Conservation (phyloP, 2,888 invertebrate genomes). For the Xylophagus ater region DNA sequence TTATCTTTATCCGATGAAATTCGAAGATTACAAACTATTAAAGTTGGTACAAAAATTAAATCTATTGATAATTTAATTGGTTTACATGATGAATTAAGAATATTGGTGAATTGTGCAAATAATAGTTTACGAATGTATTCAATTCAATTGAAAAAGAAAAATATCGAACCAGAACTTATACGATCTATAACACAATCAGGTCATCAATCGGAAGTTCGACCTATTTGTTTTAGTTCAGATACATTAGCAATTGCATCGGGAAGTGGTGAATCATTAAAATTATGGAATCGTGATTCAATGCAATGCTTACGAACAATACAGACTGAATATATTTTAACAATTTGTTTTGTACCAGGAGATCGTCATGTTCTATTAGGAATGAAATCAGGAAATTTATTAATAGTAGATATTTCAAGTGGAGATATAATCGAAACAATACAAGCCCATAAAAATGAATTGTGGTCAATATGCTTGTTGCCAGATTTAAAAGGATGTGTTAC, state of each 20-base stretch:
- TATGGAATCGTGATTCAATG: conserved; percentile 74
- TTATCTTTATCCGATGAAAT: conserved; percentile 63
- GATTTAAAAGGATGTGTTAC: conserved; percentile 75
- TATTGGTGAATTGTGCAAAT: conserved; percentile 54
- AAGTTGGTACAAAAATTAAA: conserved; percentile 57
- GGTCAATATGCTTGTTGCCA: conserved; percentile 66
- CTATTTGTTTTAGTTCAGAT: conserved; percentile 83
- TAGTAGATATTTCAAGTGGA: conserved; percentile 76
- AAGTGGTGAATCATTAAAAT: conserved; percentile 76
- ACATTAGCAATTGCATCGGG: conserved; percentile 78
- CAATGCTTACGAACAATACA: conserved; percentile 59
- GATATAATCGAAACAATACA: conserved; percentile 68
- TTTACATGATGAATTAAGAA: conserved; percentile 56
- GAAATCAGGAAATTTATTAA: conserved; percentile 68
- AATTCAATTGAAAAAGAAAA: conserved; percentile 43
- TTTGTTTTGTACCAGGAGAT: conserved; percentile 78
- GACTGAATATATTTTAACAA: conserved; percentile 55
- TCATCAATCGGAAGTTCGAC: conserved; percentile 81
- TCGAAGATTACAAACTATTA: conserved; percentile 52
- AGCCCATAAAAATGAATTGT: conserved; percentile 72
- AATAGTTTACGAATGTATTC: conserved; percentile 63
- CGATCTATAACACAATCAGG: conserved; percentile 63
- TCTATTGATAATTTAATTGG: conserved; percentile 59
- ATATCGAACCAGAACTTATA: conserved; percentile 45
- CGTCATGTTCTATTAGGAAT: conserved; percentile 80